These are phyloP conservation scores for Mesochorus sp. DNA, from an alignment of 2,888 invertebrate genomes.

Conservation along the genomic window DNA sequence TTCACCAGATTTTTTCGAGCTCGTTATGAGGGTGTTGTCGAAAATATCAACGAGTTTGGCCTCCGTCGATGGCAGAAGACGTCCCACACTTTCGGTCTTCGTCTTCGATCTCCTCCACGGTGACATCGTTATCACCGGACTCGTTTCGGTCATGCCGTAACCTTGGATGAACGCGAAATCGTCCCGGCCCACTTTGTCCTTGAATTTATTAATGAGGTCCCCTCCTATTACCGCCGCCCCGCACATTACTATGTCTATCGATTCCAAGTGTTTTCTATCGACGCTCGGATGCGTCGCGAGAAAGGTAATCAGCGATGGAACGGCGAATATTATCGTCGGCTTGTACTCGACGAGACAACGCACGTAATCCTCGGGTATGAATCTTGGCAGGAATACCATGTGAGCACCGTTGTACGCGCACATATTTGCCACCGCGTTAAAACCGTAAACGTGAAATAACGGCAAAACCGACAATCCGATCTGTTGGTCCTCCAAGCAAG, in stretches of 20 bases:
- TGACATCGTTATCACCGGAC: conserved; percentile 86
- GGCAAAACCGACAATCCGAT: conserved; percentile 87
- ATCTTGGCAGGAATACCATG: conserved; percentile 87
- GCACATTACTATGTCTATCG: conserved; percentile 86
- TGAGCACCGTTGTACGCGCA: conserved; percentile 85
- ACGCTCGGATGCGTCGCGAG: conserved; percentile 89
- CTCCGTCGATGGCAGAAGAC: conserved; percentile 87
- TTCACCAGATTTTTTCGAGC: conserved; percentile 88
- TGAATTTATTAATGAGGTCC: conserved; percentile 86
- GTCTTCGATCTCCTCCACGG: conserved; percentile 84
- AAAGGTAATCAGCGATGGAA: conserved; percentile 90
- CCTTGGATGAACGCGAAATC: conserved; percentile 82
- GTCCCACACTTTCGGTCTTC: conserved; percentile 88
- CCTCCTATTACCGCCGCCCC: conserved; percentile 90
- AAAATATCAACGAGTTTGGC: conserved; percentile 86
- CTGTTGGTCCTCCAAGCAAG: conserved; percentile 83
- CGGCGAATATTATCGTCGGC: conserved; percentile 87
- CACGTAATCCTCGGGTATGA: conserved; percentile 89
- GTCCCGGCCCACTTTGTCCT: conserved; percentile 82
- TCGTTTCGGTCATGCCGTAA: conserved; percentile 88
- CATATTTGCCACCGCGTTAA: conserved; percentile 87
- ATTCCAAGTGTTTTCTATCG: conserved; percentile 86
- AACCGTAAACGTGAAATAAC: conserved; percentile 91
- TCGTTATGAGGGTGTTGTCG: conserved; percentile 83
- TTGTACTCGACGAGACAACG: conserved; percentile 85